A percentile compares a stretch with the other conserved stretches of the same genome.
Conservation (phyloP, 2,113 vertebrate species). For the Dissostichus mawsoni region DNA sequence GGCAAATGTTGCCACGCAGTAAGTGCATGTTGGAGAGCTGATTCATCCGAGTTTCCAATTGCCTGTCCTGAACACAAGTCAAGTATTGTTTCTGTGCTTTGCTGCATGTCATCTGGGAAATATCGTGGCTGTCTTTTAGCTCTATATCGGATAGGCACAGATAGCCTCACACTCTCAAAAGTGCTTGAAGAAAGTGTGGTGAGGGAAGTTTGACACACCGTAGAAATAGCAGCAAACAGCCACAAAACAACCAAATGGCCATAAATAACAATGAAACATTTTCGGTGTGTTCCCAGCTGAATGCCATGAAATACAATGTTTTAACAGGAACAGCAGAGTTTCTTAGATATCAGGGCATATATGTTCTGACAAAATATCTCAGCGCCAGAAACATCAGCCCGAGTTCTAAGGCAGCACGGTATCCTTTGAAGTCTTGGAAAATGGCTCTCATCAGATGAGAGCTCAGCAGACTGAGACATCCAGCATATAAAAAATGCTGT, state of each 20-base stretch:
- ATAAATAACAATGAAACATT: slow-evolving; percentile 53
- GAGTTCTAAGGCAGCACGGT: slow-evolving; percentile 55
- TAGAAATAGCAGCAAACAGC: slow-evolving; percentile 38
- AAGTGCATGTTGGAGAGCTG: slow-evolving; percentile 19
- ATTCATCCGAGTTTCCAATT: slow-evolving; percentile 48
- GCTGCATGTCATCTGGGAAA: slow-evolving; percentile 57
- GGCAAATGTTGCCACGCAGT: slow-evolving; percentile 16
- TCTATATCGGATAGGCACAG: slow-evolving; percentile 34
- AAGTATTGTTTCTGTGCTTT: slow-evolving; percentile 54
- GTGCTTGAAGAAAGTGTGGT: slow-evolving; percentile 43
- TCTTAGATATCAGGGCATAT: slow-evolving; percentile 36
- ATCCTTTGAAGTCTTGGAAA: slow-evolving; percentile 78
- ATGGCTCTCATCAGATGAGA: slow-evolving; percentile 71
- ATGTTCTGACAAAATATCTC: slow-evolving; percentile 60
- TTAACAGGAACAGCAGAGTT: slow-evolving; percentile 12
- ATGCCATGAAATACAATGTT: slow-evolving; percentile 16
- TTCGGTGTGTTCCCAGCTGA: slow-evolving; percentile 15
- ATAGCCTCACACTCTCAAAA: slow-evolving; percentile 47
- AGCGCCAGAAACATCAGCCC: slow-evolving; percentile 41
- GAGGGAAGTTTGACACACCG: slow-evolving; percentile 44
- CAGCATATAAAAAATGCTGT: slow-evolving; percentile 67
- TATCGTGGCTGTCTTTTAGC: slow-evolving; percentile 43
- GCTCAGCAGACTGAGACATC: slow-evolving; percentile 65
- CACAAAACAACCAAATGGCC: slow-evolving; percentile 21
- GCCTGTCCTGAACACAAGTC: slow-evolving; percentile 50